Conservation (phyloP, 2,797 vertebrate genomes). For the Siniperca obscura region DNA sequence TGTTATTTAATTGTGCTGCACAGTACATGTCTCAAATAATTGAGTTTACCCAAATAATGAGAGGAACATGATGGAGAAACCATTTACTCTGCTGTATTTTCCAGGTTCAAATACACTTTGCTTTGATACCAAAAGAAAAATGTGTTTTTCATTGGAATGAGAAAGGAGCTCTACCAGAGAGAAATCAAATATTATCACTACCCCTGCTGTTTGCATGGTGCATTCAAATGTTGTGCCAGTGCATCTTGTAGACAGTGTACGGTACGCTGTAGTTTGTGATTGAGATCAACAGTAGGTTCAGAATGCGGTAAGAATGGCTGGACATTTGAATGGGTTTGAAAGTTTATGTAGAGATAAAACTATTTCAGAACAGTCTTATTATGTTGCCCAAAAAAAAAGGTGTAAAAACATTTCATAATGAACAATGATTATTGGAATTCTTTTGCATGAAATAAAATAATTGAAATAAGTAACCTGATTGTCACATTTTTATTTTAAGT, state of each 20-base stretch:
- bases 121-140: constrained; percentile 37
- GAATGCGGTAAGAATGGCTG: not conserved
- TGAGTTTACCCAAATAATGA: constrained; percentile 23
- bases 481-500: not conserved
- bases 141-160: constrained; percentile 11
- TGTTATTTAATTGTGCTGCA: not conserved
- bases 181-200: constrained; percentile 7
- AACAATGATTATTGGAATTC: constrained; percentile 14
- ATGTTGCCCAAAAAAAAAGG: constrained; percentile 21
- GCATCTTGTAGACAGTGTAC: constrained; percentile 13
- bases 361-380: constrained; percentile 46
- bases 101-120: constrained; percentile 11
- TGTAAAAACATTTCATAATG: constrained; percentile 25
- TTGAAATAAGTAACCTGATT: constrained; percentile 8
- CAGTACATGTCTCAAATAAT: constrained; percentile 2
- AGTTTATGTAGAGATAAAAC: constrained; percentile 8
- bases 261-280: not conserved
- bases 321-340: constrained; percentile 23
- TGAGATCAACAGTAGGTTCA: constrained; percentile 11
- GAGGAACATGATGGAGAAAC: not conserved
- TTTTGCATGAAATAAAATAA: constrained; percentile 45
- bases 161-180: constrained; percentile 3
- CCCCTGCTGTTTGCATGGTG: constrained; percentile 22
- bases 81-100: constrained; percentile 17
- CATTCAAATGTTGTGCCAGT: constrained; percentile 13